These are phyloP conservation scores for Felis chaus DNA, from an alignment of 2,113 vertebrate genomes.

Conservation along the genomic window DNA sequence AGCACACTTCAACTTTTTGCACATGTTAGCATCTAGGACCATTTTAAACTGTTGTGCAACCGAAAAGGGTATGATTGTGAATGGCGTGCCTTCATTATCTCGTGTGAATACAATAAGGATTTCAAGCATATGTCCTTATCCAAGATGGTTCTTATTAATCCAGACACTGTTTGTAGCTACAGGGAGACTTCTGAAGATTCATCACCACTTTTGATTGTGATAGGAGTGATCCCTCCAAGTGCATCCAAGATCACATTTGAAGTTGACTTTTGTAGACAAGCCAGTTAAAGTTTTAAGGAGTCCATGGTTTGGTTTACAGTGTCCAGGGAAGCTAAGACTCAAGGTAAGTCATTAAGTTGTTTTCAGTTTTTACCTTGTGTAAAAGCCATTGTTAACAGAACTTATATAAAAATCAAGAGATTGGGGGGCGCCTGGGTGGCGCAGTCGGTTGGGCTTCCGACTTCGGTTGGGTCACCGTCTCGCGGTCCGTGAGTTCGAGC, in stretches of 20 bases:
- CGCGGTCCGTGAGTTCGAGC: no score
- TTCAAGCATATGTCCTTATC: not conserved
- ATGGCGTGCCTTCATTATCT: not conserved
- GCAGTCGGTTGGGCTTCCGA: no score
- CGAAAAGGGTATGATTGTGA: not conserved
- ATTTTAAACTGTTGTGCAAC: not conserved
- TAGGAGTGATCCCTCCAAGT: not conserved
- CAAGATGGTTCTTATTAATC: not conserved
- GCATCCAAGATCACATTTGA: not conserved
- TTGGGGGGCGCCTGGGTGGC: no score
- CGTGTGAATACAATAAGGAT: not conserved
- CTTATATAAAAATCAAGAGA: not conserved
- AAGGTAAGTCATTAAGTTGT: not conserved
- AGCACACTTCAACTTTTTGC: not conserved
- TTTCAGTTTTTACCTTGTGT: constrained; percentile 10
- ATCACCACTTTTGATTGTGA: not conserved
- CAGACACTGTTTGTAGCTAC: not conserved
- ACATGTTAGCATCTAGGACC: not conserved
- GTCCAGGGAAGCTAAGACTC: not conserved
- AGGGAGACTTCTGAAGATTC: not conserved
- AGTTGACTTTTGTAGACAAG: not conserved
- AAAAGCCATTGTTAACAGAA: not conserved
- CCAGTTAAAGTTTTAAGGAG: not conserved
- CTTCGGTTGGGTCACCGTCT: no score
- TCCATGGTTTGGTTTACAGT: not conserved